Evolutionary conservation across 2,888 invertebrate genomes (phyloP), one percentile per base, ranked within the genome.

Genomic region (Drosophila colorata): DNA sequence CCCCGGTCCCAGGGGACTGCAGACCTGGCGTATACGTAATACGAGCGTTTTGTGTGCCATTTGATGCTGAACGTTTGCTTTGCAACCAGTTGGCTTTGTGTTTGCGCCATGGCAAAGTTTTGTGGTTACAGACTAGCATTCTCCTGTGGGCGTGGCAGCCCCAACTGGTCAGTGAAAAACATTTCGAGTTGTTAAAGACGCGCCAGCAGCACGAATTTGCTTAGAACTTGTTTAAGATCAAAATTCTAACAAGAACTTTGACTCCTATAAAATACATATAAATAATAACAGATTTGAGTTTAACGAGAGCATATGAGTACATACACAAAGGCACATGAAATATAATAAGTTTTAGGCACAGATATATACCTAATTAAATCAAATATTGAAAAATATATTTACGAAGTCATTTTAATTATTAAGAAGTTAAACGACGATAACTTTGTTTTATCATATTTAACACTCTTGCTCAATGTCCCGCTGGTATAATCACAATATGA

Each of bases 11-110:
- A 4, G 1, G 48, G 64, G 47, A 40, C 25, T 35, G 41, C n/a
- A 37, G 28, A 68, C 52, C 35, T 61, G 55, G 61, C 58, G 66
- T 56, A 56, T 61, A 56, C 61, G 75, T 86, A 86, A 88, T 76
- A 85, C 64, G 87, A 89, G 74, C 74, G 75, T 66, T 71, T 69
- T 79, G 88, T 89, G 88, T 67, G 75, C 86, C 75, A 87, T 85
- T 89, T 73, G 59, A 78, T 66, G 77, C 57, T 40, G 44, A 80
- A 56, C 63, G 71, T 71, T 41, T 53, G 53, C 53, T 63, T 63
- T 33, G 66, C 66, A 5, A 41, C 41, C 47, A 35, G 33, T 59
- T 73, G 41, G 51, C 55, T 53, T 78, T 78, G 55, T 77, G 49
- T 52, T 64, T 48, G 44, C 59, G 18, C 40, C 80, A 48, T 13